These are phyloP conservation scores for Campoletis sonorensis DNA, from an alignment of 1,140 invertebrate genomes.

Conservation along the genomic window DNA sequence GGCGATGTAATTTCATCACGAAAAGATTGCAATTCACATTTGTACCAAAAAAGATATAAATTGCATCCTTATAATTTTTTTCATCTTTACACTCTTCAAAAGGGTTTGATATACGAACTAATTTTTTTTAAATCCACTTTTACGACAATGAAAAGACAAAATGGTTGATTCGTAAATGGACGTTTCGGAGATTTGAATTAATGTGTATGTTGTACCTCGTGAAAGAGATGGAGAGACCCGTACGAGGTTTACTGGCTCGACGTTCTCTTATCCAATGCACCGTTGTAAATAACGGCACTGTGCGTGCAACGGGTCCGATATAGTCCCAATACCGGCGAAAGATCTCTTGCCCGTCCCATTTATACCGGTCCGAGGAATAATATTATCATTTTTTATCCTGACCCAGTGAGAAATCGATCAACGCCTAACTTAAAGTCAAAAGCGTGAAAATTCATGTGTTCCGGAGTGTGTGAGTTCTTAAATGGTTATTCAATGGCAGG, in stretches of 20 bases:
- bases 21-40: neutral
- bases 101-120: no score
- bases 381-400: slow-evolving; percentile 36
- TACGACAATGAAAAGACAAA: neutral
- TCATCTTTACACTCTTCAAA: no score
- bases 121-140: no score
- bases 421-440: slow-evolving; percentile 19
- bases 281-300: slow-evolving; percentile 60
- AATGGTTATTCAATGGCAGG: no score
- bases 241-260: slow-evolving; percentile 27
- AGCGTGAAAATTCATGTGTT: no score
- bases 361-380: neutral
- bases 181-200: neutral
- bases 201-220: no score
- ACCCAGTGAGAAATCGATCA: slow-evolving; percentile 27
- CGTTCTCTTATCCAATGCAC: slow-evolving; percentile 51
- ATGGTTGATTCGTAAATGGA: neutral
- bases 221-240: slow-evolving; percentile 29
- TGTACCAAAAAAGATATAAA: neutral
- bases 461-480: no score
- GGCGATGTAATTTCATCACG: neutral
- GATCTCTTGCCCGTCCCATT: slow-evolving; percentile 14
- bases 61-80: no score
- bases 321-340: slow-evolving; percentile 43
- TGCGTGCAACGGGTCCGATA: slow-evolving; percentile 54